Evolutionary conservation across 2,797 vertebrate species (phyloP).

Genomic region (Pipistrellus kuhlii): DNA sequence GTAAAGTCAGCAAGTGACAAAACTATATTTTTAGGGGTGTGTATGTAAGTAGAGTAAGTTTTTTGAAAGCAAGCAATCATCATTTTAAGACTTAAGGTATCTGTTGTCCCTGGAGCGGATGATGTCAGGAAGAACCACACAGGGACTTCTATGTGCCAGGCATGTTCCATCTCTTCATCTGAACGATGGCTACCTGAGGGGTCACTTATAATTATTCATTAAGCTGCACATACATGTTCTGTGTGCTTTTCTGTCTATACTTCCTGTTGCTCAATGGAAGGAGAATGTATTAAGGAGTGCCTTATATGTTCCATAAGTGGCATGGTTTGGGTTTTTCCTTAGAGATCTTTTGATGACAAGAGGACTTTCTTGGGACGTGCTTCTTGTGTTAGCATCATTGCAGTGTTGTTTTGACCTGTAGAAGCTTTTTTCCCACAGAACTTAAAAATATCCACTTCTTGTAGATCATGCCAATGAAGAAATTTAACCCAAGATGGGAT

Average conservation of each 20-base stretch:
- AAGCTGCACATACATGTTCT: neutral
- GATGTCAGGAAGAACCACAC: neutral
- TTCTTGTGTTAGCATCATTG: conserved; percentile 62
- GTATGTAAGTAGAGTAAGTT: neutral
- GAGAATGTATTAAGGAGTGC: neutral
- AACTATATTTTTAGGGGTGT: conserved; percentile 4
- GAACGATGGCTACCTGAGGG: neutral
- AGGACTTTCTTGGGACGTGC: conserved; percentile 9
- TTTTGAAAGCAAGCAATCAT: neutral
- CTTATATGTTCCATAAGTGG: neutral
- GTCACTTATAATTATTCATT: neutral
- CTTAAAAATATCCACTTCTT: conserved; percentile 51
- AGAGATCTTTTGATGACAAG: conserved; percentile 21
- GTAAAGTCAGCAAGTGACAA: neutral
- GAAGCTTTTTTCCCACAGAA: conserved; percentile 56
- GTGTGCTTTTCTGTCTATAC: neutral
- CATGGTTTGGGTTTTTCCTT: neutral
- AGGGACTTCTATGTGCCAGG: neutral
- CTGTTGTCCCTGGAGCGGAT: neutral
- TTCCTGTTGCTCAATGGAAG: neutral
- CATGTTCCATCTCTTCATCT: neutral
- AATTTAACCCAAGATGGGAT: conserved; percentile 51
- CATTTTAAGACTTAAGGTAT: conserved; percentile 5
- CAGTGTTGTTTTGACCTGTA: conserved; percentile 57
- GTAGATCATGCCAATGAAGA: conserved; percentile 18